These are phyloP conservation scores for Rhyacichthys aspro DNA, from an alignment of 2,797 vertebrate species.

Conservation along the genomic window DNA sequence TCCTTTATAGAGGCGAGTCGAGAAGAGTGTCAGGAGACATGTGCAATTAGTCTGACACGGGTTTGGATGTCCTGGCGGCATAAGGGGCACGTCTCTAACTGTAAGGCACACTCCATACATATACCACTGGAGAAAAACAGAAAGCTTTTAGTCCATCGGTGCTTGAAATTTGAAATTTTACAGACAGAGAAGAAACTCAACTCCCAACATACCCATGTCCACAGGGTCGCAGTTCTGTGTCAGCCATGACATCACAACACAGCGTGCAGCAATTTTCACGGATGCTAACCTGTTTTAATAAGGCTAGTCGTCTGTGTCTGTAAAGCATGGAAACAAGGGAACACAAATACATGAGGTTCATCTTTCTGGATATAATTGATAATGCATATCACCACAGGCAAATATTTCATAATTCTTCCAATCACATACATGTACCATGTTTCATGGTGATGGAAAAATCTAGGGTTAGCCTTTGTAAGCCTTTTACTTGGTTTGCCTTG, in stretches of 20 bases:
- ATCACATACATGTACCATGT: too few relatives aligned
- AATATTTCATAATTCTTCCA: too few relatives aligned
- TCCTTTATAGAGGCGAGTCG: conserved; percentile 39
- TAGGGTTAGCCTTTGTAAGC: too few relatives aligned
- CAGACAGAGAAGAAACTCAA: neutral
- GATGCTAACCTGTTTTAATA: conserved; percentile 98
- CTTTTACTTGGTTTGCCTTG: too few relatives aligned
- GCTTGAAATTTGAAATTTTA: neutral
- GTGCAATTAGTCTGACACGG: conserved; percentile 96
- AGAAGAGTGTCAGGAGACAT: conserved; percentile 93
- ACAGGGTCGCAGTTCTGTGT: conserved; percentile 96
- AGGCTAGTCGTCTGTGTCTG: conserved; percentile 85
- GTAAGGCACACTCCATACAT: conserved; percentile 99
- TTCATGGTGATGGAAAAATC: too few relatives aligned
- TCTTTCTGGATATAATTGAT: too few relatives aligned
- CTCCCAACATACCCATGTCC: conserved; percentile 88
- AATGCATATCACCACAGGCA: too few relatives aligned
- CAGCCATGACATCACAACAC: conserved; percentile 96
- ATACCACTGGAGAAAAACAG: conserved; percentile 83
- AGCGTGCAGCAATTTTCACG: conserved; percentile 98
- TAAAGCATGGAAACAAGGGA: conserved; percentile 8
- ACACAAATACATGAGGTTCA: neutral
- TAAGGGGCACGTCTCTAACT: conserved; percentile 97
- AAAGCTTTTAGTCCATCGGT: neutral
- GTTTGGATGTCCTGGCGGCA: conserved; percentile 99